Percentiles rank a stretch among this genome's conserved stretches.
phyloP scores from a whole-genome alignment of 2,888 invertebrate genomes.

The Embidobia sp. region DNA sequence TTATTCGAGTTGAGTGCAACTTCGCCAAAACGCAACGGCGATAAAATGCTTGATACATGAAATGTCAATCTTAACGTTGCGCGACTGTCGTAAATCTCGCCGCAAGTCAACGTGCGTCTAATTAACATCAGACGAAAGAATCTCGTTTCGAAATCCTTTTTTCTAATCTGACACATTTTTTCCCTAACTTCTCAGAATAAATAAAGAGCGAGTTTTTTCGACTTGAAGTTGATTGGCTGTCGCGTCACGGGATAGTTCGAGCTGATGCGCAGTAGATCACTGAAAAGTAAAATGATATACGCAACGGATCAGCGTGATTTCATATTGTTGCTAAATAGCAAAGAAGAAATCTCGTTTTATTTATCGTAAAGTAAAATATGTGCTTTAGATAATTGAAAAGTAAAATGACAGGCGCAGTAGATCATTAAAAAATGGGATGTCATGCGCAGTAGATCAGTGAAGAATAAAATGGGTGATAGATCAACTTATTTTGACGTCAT shows the following conservation, averaged over 20 bases:
- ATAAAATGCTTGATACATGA: conserved; percentile 57
- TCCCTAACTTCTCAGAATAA: neutral
- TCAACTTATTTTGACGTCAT: too few relatives aligned
- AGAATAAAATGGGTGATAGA: too few relatives aligned
- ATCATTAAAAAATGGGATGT: too few relatives aligned
- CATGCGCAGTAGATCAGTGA: too few relatives aligned
- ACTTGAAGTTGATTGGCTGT: neutral
- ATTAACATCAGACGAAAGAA: conserved; percentile 44
- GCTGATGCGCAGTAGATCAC: too few relatives aligned
- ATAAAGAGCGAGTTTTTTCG: neutral
- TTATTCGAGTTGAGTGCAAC: conserved; percentile 49
- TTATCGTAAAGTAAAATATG: too few relatives aligned
- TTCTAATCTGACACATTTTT: conserved; percentile 16
- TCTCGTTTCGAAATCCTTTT: neutral
- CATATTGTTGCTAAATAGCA: too few relatives aligned
- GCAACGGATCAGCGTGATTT: too few relatives aligned
- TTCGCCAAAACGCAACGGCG: conserved; percentile 47
- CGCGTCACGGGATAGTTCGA: neutral
- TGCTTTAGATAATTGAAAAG: too few relatives aligned
- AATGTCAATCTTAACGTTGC: conserved; percentile 58
- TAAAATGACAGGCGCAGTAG: too few relatives aligned
- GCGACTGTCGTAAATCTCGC: conserved; percentile 37
- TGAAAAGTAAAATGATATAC: too few relatives aligned
- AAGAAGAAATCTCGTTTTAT: too few relatives aligned
- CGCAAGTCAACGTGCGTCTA: conserved; percentile 34